Base-by-base conservation (phyloP, 2,888 invertebrate genomes). In the Trachelus tabidus region DNA sequence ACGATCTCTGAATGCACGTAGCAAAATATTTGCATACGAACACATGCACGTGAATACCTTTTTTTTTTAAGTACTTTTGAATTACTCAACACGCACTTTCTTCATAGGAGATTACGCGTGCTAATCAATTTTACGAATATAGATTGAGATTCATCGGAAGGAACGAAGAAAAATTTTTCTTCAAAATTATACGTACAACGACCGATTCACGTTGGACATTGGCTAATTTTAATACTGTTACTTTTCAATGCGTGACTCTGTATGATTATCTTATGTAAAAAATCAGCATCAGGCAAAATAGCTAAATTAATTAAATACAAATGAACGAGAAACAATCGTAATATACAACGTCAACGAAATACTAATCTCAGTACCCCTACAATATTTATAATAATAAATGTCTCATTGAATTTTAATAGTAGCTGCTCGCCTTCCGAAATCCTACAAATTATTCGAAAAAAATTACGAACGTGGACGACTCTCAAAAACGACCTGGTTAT, bases 1-100 rank as follows among this genome's bases (percentile, higher is more conserved):
- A 56, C 23, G 56, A 56, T 56, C 56, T 9, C 2, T 56, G 56
- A 56, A 56, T 56, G 56, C 23, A 23, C 2, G 23, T 56, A 40
- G 40, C 40, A 40, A 15, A 40, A 40, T 6, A 23, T 56, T 56
- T 56, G 69, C 74, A 77, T 75, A 40, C 40, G 11, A 33, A 76
- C 31, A 78, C 56, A 56, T 56, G 23, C 9, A 3, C 56, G 56
- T 23, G 23, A 23, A 23, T 56, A 23, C 23, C 56, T 56, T 34
- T 34, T 12, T 40, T 23, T 23, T 56, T 9, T 9, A 15, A 56
- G 56, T 56, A 56, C 23, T 56, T 56, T 56, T 56, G 23, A 23
- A 56, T 23, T 23, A 56, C 56, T 56, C 23, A 56, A 9, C 23
- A 23, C 56, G 56, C 1, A 23, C 23, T 56, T 56, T 56, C 23